These are phyloP conservation scores for Grallaria varia DNA, from an alignment of 2,113 vertebrate species.

Conservation along the genomic window DNA sequence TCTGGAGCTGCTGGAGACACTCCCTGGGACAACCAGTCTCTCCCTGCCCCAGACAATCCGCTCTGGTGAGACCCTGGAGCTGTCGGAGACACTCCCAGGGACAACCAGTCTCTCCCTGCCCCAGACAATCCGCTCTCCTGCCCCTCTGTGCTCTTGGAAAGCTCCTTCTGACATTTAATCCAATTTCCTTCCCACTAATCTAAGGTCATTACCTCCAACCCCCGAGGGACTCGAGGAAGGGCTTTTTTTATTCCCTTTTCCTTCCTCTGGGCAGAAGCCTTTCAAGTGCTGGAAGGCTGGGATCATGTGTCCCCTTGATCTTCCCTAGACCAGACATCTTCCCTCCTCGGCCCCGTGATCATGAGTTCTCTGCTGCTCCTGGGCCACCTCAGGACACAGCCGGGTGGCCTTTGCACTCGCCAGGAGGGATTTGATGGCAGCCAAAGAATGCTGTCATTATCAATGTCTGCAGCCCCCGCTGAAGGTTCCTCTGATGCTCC, in stretches of 20 bases:
- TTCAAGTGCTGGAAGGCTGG: background rate
- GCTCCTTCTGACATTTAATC: background rate
- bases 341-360: background rate
- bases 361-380: background rate
- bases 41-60: background rate
- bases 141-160: background rate
- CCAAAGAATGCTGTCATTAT: background rate
- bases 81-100: background rate
- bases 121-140: background rate
- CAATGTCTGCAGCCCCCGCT: background rate
- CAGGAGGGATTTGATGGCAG: background rate
- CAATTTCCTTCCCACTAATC: background rate
- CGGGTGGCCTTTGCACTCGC: background rate
- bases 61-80: background rate
- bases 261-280: background rate
- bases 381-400: background rate
- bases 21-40: background rate
- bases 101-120: background rate
- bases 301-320: conserved; percentile 41
- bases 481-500: background rate
- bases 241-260: background rate
- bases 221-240: background rate
- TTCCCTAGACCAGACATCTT: background rate
- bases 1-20: background rate
- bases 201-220: background rate